Evolutionary conservation across 2,888 invertebrate species (phyloP), one percentile per base, ranked within the genome.

Genomic region (Brachyopa scutellaris): DNA sequence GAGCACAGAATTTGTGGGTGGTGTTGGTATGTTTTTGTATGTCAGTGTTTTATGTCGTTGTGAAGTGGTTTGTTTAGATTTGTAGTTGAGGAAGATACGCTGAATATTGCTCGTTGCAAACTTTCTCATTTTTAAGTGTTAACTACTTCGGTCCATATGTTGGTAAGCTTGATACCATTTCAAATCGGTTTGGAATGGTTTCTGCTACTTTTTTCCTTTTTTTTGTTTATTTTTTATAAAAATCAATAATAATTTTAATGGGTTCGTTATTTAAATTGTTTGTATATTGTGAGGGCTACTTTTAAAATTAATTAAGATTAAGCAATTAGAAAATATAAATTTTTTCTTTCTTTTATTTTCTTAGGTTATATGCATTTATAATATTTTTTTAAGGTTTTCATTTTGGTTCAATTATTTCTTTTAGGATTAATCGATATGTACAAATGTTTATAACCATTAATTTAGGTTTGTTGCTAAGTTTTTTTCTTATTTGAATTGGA

Each of bases 251-350:
- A 70, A 42, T 13, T 26, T 70, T 36, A 45, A 61, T 51, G 64
- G 11, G 17, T 74, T 33, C 1, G 45, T 76, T 61, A 49, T 26
- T 76, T 53, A 26, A 45, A 79, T 53, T 40, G 73, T 33, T 72
- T 82, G 40, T 33, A 67, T 47, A 55, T 51, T 11, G 23, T 74
- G 57, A 49, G 38, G 45, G 42, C 76, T 76, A 74, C 73, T 74
- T 51, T 64, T 51, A 70, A 66, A 40, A 38, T 66, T 70, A 64
- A 17, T 74, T 74, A 76, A 76, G 53, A 49, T 62, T 83, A 84
- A 84, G 85, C 85, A 85, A 84, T 84, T 85, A 85, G 84, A 86
- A 85, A 85, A 86, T 85, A 86, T 86, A 86, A 84, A 69, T 84
- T 83, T 76, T 42, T 80, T 66, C 64, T 77, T 84, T 64, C 64